Evolutionary conservation across 1,140 invertebrate species (phyloP), one percentile per base, ranked within the genome.

Genomic region (Acyrthosiphon pisum): DNA sequence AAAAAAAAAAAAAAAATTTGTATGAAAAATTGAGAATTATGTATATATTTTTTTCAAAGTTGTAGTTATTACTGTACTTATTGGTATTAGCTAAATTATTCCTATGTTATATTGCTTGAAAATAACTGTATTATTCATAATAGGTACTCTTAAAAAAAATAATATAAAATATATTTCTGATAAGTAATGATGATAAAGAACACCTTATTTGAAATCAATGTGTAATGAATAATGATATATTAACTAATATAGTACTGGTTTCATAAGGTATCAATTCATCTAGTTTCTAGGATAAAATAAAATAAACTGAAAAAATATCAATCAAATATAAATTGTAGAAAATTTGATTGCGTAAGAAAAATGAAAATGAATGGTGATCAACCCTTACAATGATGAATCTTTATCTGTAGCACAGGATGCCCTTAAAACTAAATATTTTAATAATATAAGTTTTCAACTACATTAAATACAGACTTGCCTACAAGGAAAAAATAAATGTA

Each of bases 331-430:
- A 48, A 68, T 90, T 11, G 48, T 46, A 83, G 50, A 46, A 83
- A 83, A 91, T n/a, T 83, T 83, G 44, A 92, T 81, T 18, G 46
- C 76, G 30, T 18, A 83, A 50, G 90, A 91, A 48, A 83, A 92
- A 92, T 48, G 8, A 48, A 92, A 81, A 91, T 81, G 0, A 86
- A 84, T 86, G 91, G 81, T 93, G 81, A 60, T 86, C 50, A 86
- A 60, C 81, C 81, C 91, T 93, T 93, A 93, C 91, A 93, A 81
- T 56, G 91, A 86, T 86, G 35, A 84, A 86, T 86, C 50, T 26
- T 86, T 44, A 90, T n/a, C 56, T 60, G 37, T 56, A 84, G 46
- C 48, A 84, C 76, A 93, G 37, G 50, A 56, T 93, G 7, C 50
- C 84, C 35, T 93, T 93, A 84, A 53, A 83, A 84, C 76, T 84